Percentiles rank a stretch among this genome's conserved stretches.
Conservation (phyloP, 2,113 vertebrate species). For the Microcebus tavaratra region DNA sequence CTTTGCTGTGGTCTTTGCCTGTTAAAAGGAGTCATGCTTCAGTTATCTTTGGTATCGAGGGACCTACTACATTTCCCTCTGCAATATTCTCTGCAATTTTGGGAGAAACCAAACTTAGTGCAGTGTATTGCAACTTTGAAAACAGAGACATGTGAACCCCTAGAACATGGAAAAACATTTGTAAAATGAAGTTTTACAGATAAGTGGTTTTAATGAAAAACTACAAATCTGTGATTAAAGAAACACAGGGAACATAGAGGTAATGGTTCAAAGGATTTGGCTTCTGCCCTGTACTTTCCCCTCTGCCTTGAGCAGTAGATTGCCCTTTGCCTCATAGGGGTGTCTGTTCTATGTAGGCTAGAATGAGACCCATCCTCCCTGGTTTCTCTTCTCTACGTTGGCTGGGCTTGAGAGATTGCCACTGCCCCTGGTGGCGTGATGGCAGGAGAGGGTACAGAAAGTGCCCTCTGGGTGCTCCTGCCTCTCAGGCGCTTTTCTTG, state of each 20-base stretch:
- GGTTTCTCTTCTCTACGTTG: neutral
- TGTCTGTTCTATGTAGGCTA: neutral
- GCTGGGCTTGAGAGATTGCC: neutral
- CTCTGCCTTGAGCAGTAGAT: neutral
- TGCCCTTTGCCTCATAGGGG: neutral
- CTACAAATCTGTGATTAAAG: neutral
- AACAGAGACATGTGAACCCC: neutral
- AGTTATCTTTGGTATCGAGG: neutral
- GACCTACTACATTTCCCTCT: neutral
- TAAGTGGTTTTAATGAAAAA: neutral
- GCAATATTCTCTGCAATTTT: neutral
- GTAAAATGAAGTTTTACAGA: neutral
- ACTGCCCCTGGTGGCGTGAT: neutral
- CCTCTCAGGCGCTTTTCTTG: neutral
- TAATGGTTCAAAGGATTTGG: neutral
- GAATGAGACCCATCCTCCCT: too few relatives aligned
- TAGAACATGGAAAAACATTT: neutral
- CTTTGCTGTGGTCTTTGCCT: neutral
- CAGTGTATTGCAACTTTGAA: neutral
- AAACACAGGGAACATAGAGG: neutral
- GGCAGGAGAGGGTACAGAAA: too few relatives aligned
- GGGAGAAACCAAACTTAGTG: neutral
- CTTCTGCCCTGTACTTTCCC: fast-evolving
- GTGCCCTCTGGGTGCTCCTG: neutral
- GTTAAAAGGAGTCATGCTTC: neutral